Conservation (phyloP, 2,797 vertebrate genomes). For the Microchirus variegatus region DNA sequence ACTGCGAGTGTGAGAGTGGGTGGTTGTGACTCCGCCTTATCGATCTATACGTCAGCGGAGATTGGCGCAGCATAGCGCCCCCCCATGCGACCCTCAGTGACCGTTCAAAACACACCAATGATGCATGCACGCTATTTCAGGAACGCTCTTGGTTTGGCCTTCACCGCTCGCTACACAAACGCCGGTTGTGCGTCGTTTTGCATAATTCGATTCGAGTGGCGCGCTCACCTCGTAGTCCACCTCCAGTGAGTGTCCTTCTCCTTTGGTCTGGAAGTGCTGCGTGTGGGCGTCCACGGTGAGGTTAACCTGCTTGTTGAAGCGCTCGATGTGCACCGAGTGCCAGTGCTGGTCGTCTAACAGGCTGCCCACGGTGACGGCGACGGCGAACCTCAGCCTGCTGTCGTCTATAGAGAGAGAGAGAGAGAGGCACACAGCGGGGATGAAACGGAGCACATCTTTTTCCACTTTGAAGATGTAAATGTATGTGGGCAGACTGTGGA, state of each 20-base stretch:
- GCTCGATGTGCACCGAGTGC: constrained; percentile 93
- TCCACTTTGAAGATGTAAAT: neutral
- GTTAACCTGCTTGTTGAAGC: constrained; percentile 96
- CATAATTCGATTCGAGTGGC: too few species aligned
- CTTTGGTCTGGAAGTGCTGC: constrained; percentile 91
- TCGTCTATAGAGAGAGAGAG: constrained; percentile 80
- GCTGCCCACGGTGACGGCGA: constrained; percentile 88
- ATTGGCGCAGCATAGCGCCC: too few species aligned
- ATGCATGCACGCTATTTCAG: too few species aligned
- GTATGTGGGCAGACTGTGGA: constrained; percentile 11
- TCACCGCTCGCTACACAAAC: too few species aligned
- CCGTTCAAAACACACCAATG: too few species aligned
- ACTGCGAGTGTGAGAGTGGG: too few species aligned
- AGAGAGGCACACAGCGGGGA: neutral
- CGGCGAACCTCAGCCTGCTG: constrained; percentile 84
- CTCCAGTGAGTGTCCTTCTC: constrained; percentile 91
- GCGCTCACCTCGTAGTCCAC: constrained; percentile 92
- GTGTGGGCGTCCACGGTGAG: constrained; percentile 92
- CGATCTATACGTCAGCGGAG: too few species aligned
- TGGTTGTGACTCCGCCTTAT: too few species aligned
- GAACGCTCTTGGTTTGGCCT: too few species aligned
- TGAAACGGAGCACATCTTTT: constrained; percentile 10
- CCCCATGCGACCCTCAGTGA: too few species aligned
- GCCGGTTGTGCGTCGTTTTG: too few species aligned
- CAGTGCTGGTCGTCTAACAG: constrained; percentile 96